A percentile compares a stretch with the other conserved stretches of the same genome.
Conservation (phyloP, 2,797 vertebrate species). For the Astyanax mexicanus region DNA sequence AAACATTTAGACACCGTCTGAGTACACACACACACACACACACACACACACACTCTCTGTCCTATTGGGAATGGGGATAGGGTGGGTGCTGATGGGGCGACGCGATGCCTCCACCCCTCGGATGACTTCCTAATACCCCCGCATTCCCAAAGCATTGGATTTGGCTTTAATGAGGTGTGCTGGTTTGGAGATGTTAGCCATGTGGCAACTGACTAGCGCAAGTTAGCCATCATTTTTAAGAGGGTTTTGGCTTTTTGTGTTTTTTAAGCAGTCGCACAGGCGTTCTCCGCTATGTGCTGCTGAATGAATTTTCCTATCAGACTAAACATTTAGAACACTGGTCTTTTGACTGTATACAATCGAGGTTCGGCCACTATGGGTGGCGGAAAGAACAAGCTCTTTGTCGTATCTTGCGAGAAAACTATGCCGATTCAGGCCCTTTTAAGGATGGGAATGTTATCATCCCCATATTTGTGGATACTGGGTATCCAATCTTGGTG, state of each 20-base stretch:
- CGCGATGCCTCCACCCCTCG: neutral
- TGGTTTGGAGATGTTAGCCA: neutral
- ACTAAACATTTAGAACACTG: constrained; percentile 38
- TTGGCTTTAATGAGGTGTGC: neutral
- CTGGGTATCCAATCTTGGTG: neutral
- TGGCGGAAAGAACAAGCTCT: neutral
- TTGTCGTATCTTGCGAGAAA: neutral
- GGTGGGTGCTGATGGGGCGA: neutral
- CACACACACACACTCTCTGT: constrained; percentile 24
- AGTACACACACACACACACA: constrained; percentile 39
- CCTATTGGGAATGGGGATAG: neutral
- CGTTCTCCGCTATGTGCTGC: constrained; percentile 8
- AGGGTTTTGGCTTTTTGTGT: constrained; percentile 1
- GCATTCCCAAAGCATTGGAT: neutral
- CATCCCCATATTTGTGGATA: neutral
- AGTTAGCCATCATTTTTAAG: constrained; percentile 3
- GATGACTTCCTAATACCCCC: neutral
- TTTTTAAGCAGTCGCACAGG: constrained; percentile 10
- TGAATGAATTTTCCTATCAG: constrained; percentile 34
- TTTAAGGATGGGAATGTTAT: neutral
- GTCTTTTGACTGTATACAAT: constrained; percentile 28
- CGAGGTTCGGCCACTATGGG: constrained; percentile 8
- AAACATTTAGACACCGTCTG: constrained; percentile 62
- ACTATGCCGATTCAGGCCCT: neutral
- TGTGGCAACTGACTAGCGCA: neutral